These are phyloP conservation scores for Dasyprocta punctata DNA, from an alignment of 2,113 vertebrate genomes.

Conservation along the genomic window DNA sequence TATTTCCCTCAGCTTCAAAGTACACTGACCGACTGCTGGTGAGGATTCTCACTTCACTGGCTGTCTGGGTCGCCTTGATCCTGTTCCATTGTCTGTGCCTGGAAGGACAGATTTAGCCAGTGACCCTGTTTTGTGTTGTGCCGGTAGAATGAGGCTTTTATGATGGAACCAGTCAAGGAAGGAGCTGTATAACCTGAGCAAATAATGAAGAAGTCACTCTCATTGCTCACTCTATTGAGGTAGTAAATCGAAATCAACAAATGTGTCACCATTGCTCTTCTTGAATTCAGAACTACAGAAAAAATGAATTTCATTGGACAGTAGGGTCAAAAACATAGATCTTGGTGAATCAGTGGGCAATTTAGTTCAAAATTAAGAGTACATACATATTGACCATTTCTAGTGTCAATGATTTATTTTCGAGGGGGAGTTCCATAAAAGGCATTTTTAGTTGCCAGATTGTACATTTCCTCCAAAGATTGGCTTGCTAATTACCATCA, in stretches of 20 bases:
- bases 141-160: constrained; percentile 39
- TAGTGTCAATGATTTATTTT: constrained; percentile 64
- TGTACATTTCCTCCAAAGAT: constrained; percentile 63
- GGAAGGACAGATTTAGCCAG: constrained; percentile 44
- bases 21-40: not conserved
- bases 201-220: constrained; percentile 73
- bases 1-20: not conserved
- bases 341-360: constrained; percentile 50
- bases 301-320: constrained; percentile 66
- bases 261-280: constrained; percentile 18
- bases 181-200: constrained; percentile 32
- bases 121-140: constrained; percentile 62
- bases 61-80: constrained; percentile 67
- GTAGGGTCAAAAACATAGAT: constrained; percentile 38
- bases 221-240: constrained; percentile 45
- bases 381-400: constrained; percentile 56
- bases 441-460: constrained; percentile 35
- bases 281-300: constrained; percentile 57
- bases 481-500: constrained; percentile 65
- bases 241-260: constrained; percentile 55
- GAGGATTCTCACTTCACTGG: constrained; percentile 54
- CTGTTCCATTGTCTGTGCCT: constrained; percentile 62
- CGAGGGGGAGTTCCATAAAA: constrained; percentile 57
- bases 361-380: constrained; percentile 76
- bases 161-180: constrained; percentile 42